Percentiles rank a stretch among this genome's conserved stretches.
Evolutionary conservation across 2,113 vertebrate genomes (phyloP).

Genomic region (Corydoras maculifer): DNA sequence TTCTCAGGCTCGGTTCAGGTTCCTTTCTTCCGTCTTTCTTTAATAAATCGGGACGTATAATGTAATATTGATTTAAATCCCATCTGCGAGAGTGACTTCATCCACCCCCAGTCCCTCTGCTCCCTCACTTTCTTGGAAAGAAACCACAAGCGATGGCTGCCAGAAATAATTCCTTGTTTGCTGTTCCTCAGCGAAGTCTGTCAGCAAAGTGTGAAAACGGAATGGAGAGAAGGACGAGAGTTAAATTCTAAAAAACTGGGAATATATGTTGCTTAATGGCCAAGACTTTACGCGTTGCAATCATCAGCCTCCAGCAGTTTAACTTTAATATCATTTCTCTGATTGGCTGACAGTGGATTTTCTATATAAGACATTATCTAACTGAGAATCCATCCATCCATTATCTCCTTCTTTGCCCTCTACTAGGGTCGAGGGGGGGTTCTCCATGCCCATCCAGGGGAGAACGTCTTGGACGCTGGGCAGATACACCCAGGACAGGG

Average conservation of each 20-base stretch:
- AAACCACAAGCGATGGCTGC: constrained; percentile 52
- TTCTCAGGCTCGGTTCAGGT: constrained; percentile 46
- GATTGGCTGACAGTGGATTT: too few species aligned
- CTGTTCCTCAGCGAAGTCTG: constrained; percentile 68
- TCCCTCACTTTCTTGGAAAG: constrained; percentile 59
- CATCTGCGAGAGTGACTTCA: constrained; percentile 71
- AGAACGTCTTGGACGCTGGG: too few species aligned
- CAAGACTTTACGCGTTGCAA: constrained; percentile 34
- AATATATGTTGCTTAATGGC: constrained; percentile 34
- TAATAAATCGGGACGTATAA: constrained; percentile 62
- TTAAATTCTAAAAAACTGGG: constrained; percentile 37
- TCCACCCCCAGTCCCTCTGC: constrained; percentile 52
- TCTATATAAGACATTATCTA: too few species aligned
- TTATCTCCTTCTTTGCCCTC: too few species aligned
- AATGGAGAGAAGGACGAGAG: constrained; percentile 35
- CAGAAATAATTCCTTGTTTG: constrained; percentile 73
- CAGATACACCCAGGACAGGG: too few species aligned
- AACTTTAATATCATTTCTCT: too few species aligned
- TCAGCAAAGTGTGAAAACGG: constrained; percentile 47
- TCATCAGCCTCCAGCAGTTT: constrained; percentile 25
- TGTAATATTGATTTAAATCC: constrained; percentile 72
- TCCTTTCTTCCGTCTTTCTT: constrained; percentile 48
- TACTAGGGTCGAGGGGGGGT: too few species aligned
- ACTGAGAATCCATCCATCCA: too few species aligned
- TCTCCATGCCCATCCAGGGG: too few species aligned